These are phyloP conservation scores for Chaetorhynchus papuensis DNA, from an alignment of 2,113 vertebrate genomes.

Conservation along the genomic window DNA sequence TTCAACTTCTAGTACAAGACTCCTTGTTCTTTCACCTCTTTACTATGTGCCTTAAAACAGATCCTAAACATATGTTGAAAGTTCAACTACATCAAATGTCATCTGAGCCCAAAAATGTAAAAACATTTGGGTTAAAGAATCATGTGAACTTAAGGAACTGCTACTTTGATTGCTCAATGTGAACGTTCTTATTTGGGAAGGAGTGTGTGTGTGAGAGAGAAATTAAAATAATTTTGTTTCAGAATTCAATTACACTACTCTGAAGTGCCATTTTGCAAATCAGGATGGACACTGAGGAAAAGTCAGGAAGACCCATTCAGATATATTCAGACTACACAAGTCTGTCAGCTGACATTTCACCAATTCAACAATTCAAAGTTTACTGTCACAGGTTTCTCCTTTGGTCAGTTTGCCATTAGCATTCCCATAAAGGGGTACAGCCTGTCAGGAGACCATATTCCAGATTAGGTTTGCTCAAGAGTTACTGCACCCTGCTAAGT, in stretches of 20 bases:
- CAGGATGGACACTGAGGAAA: not conserved
- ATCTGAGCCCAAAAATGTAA: not conserved
- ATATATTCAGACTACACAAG: not conserved
- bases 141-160: not conserved
- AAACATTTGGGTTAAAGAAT: not conserved
- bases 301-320: not conserved
- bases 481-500: not conserved
- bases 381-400: accelerated
- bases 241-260: not conserved
- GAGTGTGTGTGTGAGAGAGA: not conserved
- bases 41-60: not conserved
- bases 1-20: not conserved
- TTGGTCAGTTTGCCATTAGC: not conserved
- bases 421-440: not conserved
- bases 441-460: not conserved
- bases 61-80: not conserved
- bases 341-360: not conserved
- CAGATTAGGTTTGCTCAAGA: not conserved
- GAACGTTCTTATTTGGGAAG: not conserved
- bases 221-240: not conserved
- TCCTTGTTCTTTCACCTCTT: not conserved
- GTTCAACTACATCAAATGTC: not conserved
- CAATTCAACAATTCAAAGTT: not conserved
- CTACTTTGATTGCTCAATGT: not conserved
- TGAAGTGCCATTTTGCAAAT: not conserved